These are phyloP conservation scores for Anticlea derivata DNA, from an alignment of 2,888 invertebrate genomes.

Conservation along the genomic window DNA sequence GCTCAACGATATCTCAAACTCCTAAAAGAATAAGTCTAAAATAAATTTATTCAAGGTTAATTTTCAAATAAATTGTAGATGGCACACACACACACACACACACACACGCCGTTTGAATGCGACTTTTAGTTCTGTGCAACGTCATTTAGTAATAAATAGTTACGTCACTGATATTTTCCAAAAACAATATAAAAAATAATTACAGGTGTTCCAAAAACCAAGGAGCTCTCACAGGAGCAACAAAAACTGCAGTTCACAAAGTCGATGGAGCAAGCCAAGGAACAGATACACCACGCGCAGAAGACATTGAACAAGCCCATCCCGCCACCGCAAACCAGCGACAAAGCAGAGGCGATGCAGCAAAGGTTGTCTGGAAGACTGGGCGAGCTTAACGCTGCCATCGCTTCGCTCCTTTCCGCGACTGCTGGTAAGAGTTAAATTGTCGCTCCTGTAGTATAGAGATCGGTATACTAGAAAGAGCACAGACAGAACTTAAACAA, in stretches of 20 bases:
- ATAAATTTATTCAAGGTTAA: too few species aligned
- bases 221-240: background rate
- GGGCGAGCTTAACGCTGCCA: slow-evolving; percentile 45
- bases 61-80: too few species aligned
- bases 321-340: slow-evolving; percentile 23
- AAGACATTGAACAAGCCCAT: slow-evolving; percentile 29
- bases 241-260: slow-evolving; percentile 23
- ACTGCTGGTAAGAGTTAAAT: slow-evolving; percentile 14
- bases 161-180: too few species aligned
- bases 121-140: too few species aligned
- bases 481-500: too few species aligned
- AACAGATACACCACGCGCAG: slow-evolving; percentile 12
- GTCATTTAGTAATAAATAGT: too few species aligned
- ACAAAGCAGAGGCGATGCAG: slow-evolving; percentile 30
- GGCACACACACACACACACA: too few species aligned
- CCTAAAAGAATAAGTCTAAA: too few species aligned
- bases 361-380: slow-evolving; percentile 33
- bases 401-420: slow-evolving; percentile 45
- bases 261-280: slow-evolving; percentile 14
- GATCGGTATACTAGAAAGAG: too few species aligned
- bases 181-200: background rate
- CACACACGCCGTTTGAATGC: too few species aligned
- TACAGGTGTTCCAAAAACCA: slow-evolving; percentile 1
- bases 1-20: too few species aligned
- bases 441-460: too few species aligned